Evolutionary conservation across 1,140 invertebrate species (phyloP), one percentile per base, ranked within the genome.

Genomic region (Zaprionus gabonicus): DNA sequence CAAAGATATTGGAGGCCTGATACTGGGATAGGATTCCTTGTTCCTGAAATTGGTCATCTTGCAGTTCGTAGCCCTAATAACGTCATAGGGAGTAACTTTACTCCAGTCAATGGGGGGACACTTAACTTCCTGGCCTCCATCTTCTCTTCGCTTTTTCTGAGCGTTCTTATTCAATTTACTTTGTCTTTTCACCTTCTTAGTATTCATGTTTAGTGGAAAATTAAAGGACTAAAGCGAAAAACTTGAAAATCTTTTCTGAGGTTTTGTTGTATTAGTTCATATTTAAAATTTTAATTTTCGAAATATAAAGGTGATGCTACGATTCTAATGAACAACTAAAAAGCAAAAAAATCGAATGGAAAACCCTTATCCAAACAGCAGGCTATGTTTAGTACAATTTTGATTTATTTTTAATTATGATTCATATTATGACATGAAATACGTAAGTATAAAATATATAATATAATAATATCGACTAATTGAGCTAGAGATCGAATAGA

Each of bases 21-120:
- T 75, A 10, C 15, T 76, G 7, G 78, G 75, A 51, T 90, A 90
- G 3, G 41, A 41, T 15, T 88, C 84, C 1, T 12, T 10, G 0
- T 15, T 27, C 1, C 46, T 15, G 27, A 79, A 71, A 0, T 46
- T 46, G 1, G 31, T 28, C 0, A 62, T 17, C 25, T 91, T 81
- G 58, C 78, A 88, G 34, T 88, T 82, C 3, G 66, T 10, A 1
- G 51, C 57, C 12, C 81, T 71, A 28, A 85, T 79, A 3, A 74
- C 3, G 7, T 68, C 71, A 10, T 72, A 62, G 12, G 65, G 72
- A 5, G 76, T 78, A 0, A 63, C 17, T 17, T 59, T 44, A 5
- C 27, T 41, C 27, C 56, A 76, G 17, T 71, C 55, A 7, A 28
- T 17, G 2, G n/a, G 31, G 3, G 25, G 10, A 25, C 3, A 12